Evolutionary conservation across 2,797 vertebrate genomes (phyloP), one percentile per base, ranked within the genome.

Genomic region (Megaceryle alcyon): DNA sequence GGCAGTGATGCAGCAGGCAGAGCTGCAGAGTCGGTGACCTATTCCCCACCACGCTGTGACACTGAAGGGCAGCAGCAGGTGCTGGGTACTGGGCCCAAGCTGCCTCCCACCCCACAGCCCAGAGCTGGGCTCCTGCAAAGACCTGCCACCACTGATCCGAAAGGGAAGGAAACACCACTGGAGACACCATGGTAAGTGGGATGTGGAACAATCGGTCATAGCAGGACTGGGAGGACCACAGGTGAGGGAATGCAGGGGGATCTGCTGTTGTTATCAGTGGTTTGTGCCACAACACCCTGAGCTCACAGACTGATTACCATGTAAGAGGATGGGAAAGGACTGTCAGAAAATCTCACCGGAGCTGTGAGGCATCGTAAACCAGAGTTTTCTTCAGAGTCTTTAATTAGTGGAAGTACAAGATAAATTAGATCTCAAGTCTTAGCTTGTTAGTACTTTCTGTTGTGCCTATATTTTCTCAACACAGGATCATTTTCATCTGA

Each of bases 181-280:
- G 43, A 82, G n/a, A 78, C 93, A 73, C 77, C 66, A 97, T 97
- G 97, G 97, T 97, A 96, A 96, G 97, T 71, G 64, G 70, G 2
- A 31, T 8, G 53, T 8, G 64, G 91, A 43, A 9, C 21, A 10
- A 28, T 3, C 2, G 2, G 22, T 11, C 66, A 8, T 13, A 4
- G 0, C 2, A 64, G 69, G 5, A 43, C 3, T 0, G 3, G 51
- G 79, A 82, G 71, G 60, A 49, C 60, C 0, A 1, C 2, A 48
- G 90, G 66, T 0, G 4, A 75, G 64, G 48, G 75, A n/a, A 64
- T 49, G 81, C 35, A n/a, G 41, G 2, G 26, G 41, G 53, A 26
- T 41, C 72, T 77, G 71, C 29, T 1, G 5, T 5, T 5, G 10
- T 29, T 31, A 8, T 7, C 16, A 4, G 16, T 1, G 6, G 13